phyloP scores from a whole-genome alignment of 2,797 vertebrate species.

The Tolypeutes matacus region DNA sequence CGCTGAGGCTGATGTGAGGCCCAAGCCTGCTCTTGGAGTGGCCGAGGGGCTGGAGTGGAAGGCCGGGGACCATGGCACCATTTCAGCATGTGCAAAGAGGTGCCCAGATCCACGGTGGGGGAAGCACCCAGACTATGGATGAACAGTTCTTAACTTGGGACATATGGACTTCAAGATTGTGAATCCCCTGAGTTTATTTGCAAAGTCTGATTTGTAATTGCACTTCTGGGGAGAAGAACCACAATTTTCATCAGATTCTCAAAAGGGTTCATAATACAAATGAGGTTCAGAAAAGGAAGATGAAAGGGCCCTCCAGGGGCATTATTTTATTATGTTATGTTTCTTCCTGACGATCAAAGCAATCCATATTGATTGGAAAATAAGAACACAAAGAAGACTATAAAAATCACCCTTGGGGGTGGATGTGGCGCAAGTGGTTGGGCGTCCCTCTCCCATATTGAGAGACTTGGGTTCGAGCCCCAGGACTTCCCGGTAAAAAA shows the following conservation, averaged over 20 bases:
- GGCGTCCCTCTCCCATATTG: no score
- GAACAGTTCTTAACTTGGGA: background rate
- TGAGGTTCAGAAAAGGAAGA: slow-evolving; percentile 12
- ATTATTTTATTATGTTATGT: slow-evolving; percentile 34
- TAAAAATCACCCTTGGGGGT: background rate
- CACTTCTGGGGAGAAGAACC: slow-evolving; percentile 32
- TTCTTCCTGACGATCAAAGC: background rate
- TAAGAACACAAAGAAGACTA: background rate
- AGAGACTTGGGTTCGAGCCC: no score
- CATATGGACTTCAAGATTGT: background rate
- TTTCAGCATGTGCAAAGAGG: background rate
- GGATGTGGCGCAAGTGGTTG: no score
- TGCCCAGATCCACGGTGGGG: background rate
- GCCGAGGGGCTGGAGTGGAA: background rate
- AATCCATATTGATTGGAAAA: background rate
- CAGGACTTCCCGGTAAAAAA: no score
- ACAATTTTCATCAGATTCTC: slow-evolving; percentile 24
- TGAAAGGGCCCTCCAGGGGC: background rate
- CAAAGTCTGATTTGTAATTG: slow-evolving; percentile 8
- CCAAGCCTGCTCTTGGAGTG: slow-evolving; percentile 4
- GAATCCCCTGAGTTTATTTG: background rate
- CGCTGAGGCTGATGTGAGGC: background rate
- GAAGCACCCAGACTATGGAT: background rate
- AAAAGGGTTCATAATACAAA: slow-evolving; percentile 1
- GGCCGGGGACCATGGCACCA: background rate